Base-by-base conservation (phyloP, 2,888 invertebrate genomes). In the Baccha elongata region DNA sequence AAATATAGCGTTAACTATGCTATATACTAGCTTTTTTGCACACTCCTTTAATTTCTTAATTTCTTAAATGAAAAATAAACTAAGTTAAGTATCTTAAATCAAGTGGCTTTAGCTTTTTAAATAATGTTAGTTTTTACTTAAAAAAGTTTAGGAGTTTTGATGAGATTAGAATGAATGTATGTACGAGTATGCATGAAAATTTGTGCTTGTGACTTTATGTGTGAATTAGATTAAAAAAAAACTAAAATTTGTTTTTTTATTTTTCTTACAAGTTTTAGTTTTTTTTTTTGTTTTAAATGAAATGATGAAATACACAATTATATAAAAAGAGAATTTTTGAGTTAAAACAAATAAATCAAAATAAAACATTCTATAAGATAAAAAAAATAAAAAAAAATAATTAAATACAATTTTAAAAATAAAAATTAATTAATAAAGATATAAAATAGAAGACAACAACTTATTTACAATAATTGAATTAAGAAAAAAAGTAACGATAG, bases 241-340 rank as follows among this genome's bases (percentile, higher is more conserved):
- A 75, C 68, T 53, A 64, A 69, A 52, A 67, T 74, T 74, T 67
- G 13, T 6, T 19, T 15, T 15, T 13, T 44, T n/a, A n/a, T n/a
- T n/a, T n/a, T n/a, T n/a, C n/a, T n/a, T n/a, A n/a, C 23, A 52
- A 55, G 60, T 79, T 60, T 67, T 46, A 72, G 21, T 67, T 72
- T 26, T 60, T 53, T 13, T 35, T 35, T 32, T 19, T 1, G 37
- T n/a, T 40, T 72, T 23, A 15, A 62, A 72, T 73, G 79, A 62
- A 79, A 60, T 55, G 73, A 74, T 80, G 68, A 80, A 80, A 74
- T 69, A 80, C 64, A 80, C 68, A 74, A 80, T 80, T 74, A 74
- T 74, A 80, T 69, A 80, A 48, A 73, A 62, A 64, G 29, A 15
- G 19, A 72, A 10, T 42, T 62, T 68, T 75, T 48, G 42, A 21